These are phyloP conservation scores for Metopolophium dirhodum DNA, from an alignment of 1,140 invertebrate genomes.

Conservation along the genomic window DNA sequence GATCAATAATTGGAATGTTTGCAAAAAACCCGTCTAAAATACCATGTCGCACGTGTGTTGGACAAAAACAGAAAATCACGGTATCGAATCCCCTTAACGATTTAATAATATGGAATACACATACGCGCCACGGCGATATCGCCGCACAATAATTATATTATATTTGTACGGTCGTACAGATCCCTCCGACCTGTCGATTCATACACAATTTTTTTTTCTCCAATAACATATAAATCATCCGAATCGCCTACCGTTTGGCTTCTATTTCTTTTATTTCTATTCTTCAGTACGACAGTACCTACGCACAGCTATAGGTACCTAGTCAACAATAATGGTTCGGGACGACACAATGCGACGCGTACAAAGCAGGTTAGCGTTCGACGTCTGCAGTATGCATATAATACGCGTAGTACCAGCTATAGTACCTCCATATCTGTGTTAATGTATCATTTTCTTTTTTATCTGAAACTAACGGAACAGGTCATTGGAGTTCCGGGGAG, in stretches of 20 bases:
- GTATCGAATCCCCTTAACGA: not conserved
- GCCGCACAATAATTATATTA: no score
- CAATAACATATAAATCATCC: not conserved
- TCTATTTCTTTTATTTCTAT: not conserved
- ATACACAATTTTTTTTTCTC: not conserved
- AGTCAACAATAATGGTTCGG: not conserved
- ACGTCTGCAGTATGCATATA: not conserved
- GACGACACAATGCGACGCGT: constrained; percentile 5
- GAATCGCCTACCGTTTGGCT: not conserved
- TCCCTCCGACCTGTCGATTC: not conserved
- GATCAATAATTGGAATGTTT: no score
- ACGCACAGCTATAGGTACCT: not conserved
- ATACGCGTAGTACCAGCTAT: not conserved
- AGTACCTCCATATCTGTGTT: constrained; percentile 40
- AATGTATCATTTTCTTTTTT: constrained; percentile 57
- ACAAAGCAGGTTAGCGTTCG: constrained; percentile 44
- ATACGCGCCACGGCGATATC: not conserved
- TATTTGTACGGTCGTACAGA: no score
- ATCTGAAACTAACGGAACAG: constrained; percentile 57
- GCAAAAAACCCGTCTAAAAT: no score
- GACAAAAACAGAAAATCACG: no score
- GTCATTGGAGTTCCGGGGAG: constrained; percentile 55
- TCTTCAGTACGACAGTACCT: not conserved
- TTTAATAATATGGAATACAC: not conserved
- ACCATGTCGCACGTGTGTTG: no score